Percentiles rank a stretch among this genome's conserved stretches.
These are phyloP conservation scores for Heteromyza rotundicornis DNA, from an alignment of 2,888 invertebrate species.

Conservation along the genomic window DNA sequence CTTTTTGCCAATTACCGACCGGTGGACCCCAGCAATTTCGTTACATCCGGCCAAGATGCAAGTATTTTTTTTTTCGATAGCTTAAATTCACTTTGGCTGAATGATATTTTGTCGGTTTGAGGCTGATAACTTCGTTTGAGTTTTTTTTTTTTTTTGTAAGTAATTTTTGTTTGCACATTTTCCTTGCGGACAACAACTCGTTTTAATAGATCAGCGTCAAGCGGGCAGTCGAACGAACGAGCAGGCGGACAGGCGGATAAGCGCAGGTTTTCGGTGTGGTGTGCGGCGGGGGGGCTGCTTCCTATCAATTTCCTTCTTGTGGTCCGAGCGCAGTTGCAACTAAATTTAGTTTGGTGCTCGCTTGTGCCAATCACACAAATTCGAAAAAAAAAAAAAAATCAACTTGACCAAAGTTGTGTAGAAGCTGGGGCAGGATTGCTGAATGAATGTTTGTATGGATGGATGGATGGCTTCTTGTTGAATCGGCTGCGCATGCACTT, in stretches of 20 bases:
- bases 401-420: background rate
- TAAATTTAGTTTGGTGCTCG: background rate
- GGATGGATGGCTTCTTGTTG: background rate
- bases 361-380: constrained; percentile 2
- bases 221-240: background rate
- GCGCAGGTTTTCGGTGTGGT: background rate
- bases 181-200: background rate
- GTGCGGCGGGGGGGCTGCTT: background rate
- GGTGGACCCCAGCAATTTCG: constrained; percentile 58
- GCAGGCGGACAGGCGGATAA: background rate
- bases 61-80: background rate
- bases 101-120: constrained; percentile 1
- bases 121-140: constrained; percentile 7
- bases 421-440: background rate
- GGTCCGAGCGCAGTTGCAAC: background rate
- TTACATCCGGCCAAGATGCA: constrained; percentile 55
- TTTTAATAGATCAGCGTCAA: background rate
- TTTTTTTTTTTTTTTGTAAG: background rate
- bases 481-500: background rate
- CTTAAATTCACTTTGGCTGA: constrained; percentile 2
- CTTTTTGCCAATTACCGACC: background rate
- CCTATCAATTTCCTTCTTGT: constrained; percentile 4
- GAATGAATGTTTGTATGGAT: background rate
- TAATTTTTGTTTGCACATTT: background rate
- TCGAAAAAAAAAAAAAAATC: background rate